phyloP scores from a whole-genome alignment of 2,888 invertebrate species.

The Trachelus troglodyta region DNA sequence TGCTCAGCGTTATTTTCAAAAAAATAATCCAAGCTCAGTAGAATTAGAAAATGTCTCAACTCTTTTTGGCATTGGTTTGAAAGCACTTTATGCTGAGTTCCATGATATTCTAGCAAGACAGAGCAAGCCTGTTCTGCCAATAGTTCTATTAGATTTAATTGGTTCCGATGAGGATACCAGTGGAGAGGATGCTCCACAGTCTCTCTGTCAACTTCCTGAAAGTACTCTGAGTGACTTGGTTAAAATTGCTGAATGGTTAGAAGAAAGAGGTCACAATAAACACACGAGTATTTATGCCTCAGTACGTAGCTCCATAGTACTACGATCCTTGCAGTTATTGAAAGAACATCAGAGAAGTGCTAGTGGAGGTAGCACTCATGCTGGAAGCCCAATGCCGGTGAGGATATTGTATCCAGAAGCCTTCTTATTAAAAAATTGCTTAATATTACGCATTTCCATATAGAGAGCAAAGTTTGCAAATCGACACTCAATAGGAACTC shows the following conservation, averaged over 20 bases:
- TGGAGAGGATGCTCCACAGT: slow-evolving; percentile 71
- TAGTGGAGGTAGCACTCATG: slow-evolving; percentile 80
- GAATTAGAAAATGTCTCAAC: slow-evolving; percentile 91
- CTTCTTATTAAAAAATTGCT: slow-evolving; percentile 30
- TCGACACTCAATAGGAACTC: slow-evolving; percentile 66
- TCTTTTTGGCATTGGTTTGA: slow-evolving; percentile 84
- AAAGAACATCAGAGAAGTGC: slow-evolving; percentile 84
- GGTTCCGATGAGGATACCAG: slow-evolving; percentile 84
- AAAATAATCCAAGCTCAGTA: slow-evolving; percentile 92
- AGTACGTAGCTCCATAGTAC: slow-evolving; percentile 81
- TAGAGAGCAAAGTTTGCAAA: slow-evolving; percentile 78
- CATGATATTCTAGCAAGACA: slow-evolving; percentile 86
- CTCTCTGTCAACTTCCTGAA: slow-evolving; percentile 78
- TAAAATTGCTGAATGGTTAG: slow-evolving; percentile 87
- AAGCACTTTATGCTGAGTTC: slow-evolving; percentile 88
- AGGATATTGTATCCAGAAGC: slow-evolving; percentile 43
- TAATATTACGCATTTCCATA: slow-evolving; percentile 32
- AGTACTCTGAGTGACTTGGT: slow-evolving; percentile 78
- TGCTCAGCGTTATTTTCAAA: slow-evolving; percentile 91
- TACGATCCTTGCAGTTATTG: slow-evolving; percentile 79
- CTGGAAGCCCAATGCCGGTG: slow-evolving; percentile 74
- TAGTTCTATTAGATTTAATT: slow-evolving; percentile 88
- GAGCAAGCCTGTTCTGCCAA: slow-evolving; percentile 87
- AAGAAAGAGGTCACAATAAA: slow-evolving; percentile 79
- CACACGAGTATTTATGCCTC: slow-evolving; percentile 81